Evolutionary conservation across 2,888 invertebrate genomes (phyloP).

Genomic region (Tetranychus piercei): DNA sequence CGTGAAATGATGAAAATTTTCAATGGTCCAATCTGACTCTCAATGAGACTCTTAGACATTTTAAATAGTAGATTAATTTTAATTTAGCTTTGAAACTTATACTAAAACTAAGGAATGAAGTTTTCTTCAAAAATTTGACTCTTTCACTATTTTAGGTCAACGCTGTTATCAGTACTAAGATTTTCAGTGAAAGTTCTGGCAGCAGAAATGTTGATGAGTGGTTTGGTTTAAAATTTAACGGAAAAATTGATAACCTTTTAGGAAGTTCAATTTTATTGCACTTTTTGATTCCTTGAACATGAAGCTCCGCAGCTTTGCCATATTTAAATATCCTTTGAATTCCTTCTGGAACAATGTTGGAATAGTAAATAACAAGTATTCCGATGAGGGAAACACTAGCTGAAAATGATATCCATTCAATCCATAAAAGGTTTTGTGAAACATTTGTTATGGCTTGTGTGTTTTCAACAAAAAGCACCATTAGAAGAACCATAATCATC

Average conservation of each 20-base stretch:
- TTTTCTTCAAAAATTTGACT: background rate
- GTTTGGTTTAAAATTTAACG: slow-evolving; percentile 9
- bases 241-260: slow-evolving; percentile 20
- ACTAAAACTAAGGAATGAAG: background rate
- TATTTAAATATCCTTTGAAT: slow-evolving; percentile 20
- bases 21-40: too few species aligned
- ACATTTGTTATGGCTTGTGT: background rate
- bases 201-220: background rate
- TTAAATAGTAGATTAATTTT: background rate
- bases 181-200: too few species aligned
- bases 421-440: slow-evolving; percentile 14
- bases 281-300: slow-evolving; percentile 5
- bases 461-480: background rate
- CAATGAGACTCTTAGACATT: too few species aligned
- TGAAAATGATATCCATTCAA: slow-evolving; percentile 18
- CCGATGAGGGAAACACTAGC: slow-evolving; percentile 14
- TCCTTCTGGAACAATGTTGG: slow-evolving; percentile 11
- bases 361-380: slow-evolving; percentile 15
- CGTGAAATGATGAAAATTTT: too few species aligned
- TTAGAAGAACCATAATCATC: background rate
- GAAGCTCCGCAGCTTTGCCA: slow-evolving; percentile 17
- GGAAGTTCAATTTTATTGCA: slow-evolving; percentile 14
- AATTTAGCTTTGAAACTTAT: background rate
- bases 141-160: too few species aligned
- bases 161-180: too few species aligned